A percentile compares a stretch with the other conserved stretches of the same genome.
phyloP scores from a whole-genome alignment of 2,797 vertebrate species.

The Enteromius thamalakanensis region DNA sequence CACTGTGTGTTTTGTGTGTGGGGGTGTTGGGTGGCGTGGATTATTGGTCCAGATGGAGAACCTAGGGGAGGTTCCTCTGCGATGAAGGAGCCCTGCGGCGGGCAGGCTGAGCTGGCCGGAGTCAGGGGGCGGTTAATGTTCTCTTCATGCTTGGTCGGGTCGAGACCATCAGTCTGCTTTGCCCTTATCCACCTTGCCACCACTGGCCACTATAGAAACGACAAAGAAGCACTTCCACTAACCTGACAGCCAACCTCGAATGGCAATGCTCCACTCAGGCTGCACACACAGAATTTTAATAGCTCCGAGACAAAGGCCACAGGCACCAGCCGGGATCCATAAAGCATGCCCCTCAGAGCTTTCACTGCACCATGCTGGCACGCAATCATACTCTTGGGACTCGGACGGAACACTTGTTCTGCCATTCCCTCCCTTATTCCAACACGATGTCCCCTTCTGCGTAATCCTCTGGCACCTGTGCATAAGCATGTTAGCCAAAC shows the following conservation, averaged over 20 bases:
- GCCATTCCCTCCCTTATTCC: slow-evolving; percentile 60
- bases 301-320: slow-evolving; percentile 77
- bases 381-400: slow-evolving; percentile 72
- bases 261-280: slow-evolving; percentile 71
- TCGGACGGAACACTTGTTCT: slow-evolving; percentile 70
- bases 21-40: slow-evolving; percentile 50
- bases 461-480: slow-evolving; percentile 69
- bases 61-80: slow-evolving; percentile 63
- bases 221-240: slow-evolving; percentile 73
- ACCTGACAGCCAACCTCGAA: slow-evolving; percentile 78
- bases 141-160: slow-evolving; percentile 11
- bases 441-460: slow-evolving; percentile 58
- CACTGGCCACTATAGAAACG: slow-evolving; percentile 57
- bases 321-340: slow-evolving; percentile 72
- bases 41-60: slow-evolving; percentile 66
- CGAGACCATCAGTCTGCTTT: neutral
- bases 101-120: slow-evolving; percentile 58
- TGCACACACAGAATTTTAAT: slow-evolving; percentile 76
- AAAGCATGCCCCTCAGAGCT: slow-evolving; percentile 75
- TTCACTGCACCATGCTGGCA: slow-evolving; percentile 73
- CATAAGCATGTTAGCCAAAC: slow-evolving; percentile 56
- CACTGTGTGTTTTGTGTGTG: slow-evolving; percentile 34
- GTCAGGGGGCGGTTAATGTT: slow-evolving; percentile 54
- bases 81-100: slow-evolving; percentile 59
- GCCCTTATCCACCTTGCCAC: slow-evolving; percentile 49